Evolutionary conservation across 2,888 invertebrate genomes (phyloP).

Genomic region (Tetramorium bicarinatum): DNA sequence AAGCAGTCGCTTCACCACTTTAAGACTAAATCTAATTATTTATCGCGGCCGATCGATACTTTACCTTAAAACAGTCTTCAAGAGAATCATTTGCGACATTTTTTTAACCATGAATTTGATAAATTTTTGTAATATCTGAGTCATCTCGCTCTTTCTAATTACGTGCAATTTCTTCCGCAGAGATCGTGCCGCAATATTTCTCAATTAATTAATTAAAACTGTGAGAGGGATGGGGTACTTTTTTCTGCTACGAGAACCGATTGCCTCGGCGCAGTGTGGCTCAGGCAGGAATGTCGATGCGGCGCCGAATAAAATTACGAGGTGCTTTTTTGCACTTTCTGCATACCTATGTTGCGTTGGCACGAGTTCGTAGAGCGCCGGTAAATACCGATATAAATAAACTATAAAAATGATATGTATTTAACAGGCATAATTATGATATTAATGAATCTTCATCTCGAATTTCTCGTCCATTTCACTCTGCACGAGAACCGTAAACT

Average conservation of each 20-base stretch:
- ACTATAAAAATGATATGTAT: background rate
- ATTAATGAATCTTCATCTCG: conserved; percentile 7
- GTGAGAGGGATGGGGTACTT: background rate
- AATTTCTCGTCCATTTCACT: conserved; percentile 3
- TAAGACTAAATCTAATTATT: background rate
- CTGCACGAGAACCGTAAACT: conserved; percentile 19
- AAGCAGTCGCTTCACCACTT: background rate
- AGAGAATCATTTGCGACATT: background rate
- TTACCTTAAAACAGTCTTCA: background rate
- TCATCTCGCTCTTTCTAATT: background rate
- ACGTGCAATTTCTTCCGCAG: background rate
- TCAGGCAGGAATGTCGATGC: conserved; percentile 28
- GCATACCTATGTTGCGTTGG: conserved; percentile 36
- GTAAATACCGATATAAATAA: conserved; percentile 12
- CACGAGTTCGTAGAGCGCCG: background rate
- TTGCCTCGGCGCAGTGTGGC: background rate
- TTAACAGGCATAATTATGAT: background rate
- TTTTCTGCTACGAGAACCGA: conserved; percentile 6
- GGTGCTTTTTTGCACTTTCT: conserved; percentile 34
- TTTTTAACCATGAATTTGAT: background rate
- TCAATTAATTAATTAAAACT: conserved; percentile 2
- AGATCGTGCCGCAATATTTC: background rate
- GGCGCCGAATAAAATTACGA: conserved; percentile 43
- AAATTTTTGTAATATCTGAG: background rate
- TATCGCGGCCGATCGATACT: background rate